Evolutionary conservation across 2,888 invertebrate genomes (phyloP).

Genomic region (Pseudanteris insignis): DNA sequence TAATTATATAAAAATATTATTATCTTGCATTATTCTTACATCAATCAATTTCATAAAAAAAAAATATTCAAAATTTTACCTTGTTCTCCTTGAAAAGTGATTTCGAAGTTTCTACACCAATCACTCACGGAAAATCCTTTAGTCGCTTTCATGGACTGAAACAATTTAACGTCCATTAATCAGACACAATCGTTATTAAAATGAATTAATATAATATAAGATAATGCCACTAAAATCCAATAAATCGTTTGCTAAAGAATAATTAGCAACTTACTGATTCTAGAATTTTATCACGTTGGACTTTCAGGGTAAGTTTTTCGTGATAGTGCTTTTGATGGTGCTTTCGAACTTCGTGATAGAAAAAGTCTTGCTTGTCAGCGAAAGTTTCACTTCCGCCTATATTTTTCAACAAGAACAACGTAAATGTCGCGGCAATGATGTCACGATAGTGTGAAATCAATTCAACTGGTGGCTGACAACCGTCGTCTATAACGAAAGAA

Average conservation of each 20-base stretch:
- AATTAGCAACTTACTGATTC: conserved; percentile 72
- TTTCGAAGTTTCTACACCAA: conserved; percentile 95
- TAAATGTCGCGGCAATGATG: conserved; percentile 91
- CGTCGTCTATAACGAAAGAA: conserved; percentile 88
- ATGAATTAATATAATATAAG: too few relatives aligned
- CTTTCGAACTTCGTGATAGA: conserved; percentile 79
- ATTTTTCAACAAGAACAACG: conserved; percentile 89
- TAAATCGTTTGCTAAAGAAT: too few relatives aligned
- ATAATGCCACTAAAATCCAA: too few relatives aligned
- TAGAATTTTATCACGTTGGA: conserved; percentile 81
- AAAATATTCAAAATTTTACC: too few relatives aligned
- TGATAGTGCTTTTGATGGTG: conserved; percentile 88
- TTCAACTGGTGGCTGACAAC: conserved; percentile 86
- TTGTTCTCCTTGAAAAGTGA: conserved; percentile 93
- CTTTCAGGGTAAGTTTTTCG: conserved; percentile 84
- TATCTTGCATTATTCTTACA: too few relatives aligned
- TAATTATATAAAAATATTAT: too few relatives aligned
- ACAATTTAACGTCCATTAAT: conserved; percentile 33
- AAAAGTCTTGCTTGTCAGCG: conserved; percentile 78
- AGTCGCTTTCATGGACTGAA: conserved; percentile 82
- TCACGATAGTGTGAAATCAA: conserved; percentile 86
- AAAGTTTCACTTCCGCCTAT: conserved; percentile 96
- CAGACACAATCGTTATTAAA: too few relatives aligned
- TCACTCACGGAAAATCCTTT: conserved; percentile 86
- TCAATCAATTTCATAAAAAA: too few relatives aligned